These are phyloP conservation scores for Furcula furcula DNA, from an alignment of 2,888 invertebrate species.

Conservation along the genomic window DNA sequence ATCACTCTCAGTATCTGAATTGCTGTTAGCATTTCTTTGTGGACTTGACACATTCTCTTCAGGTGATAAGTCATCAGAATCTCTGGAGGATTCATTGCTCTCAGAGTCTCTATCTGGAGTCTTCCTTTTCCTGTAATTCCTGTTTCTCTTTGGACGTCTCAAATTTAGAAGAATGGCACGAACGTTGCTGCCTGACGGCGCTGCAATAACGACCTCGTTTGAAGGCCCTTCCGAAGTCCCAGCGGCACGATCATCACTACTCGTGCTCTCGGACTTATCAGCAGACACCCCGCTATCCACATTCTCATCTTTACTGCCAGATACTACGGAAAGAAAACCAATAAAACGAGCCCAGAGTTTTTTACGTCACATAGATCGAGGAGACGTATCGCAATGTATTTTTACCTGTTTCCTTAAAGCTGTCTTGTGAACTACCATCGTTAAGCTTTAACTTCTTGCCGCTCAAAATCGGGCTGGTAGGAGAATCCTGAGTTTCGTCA, in stretches of 20 bases:
- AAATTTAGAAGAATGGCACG: conserved; percentile 60
- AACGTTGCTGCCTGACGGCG: conserved; percentile 64
- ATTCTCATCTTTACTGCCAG: conserved; percentile 60
- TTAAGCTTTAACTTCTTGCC: conserved; percentile 72
- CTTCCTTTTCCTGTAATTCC: conserved; percentile 68
- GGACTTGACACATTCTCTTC: conserved; percentile 41
- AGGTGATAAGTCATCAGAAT: conserved; percentile 65
- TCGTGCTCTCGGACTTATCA: conserved; percentile 74
- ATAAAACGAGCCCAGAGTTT: conserved; percentile 42
- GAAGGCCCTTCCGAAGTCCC: conserved; percentile 47
- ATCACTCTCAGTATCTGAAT: conserved; percentile 49
- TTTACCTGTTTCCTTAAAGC: conserved; percentile 60
- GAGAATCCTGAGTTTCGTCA: conserved; percentile 63
- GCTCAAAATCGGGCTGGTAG: conserved; percentile 52
- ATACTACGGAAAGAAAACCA: conserved; percentile 40
- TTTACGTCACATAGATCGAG: conserved; percentile 49
- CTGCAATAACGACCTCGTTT: conserved; percentile 59
- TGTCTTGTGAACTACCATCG: conserved; percentile 73
- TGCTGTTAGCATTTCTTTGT: conserved; percentile 36
- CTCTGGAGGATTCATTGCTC: conserved; percentile 59
- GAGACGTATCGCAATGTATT: too few relatives aligned
- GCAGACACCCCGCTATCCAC: conserved; percentile 71
- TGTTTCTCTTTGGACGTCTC: conserved; percentile 48
- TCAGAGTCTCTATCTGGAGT: conserved; percentile 64
- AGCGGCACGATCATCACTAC: conserved; percentile 58